Conservation (phyloP, 2,113 vertebrate species). For the Myiozetetes cayanensis region DNA sequence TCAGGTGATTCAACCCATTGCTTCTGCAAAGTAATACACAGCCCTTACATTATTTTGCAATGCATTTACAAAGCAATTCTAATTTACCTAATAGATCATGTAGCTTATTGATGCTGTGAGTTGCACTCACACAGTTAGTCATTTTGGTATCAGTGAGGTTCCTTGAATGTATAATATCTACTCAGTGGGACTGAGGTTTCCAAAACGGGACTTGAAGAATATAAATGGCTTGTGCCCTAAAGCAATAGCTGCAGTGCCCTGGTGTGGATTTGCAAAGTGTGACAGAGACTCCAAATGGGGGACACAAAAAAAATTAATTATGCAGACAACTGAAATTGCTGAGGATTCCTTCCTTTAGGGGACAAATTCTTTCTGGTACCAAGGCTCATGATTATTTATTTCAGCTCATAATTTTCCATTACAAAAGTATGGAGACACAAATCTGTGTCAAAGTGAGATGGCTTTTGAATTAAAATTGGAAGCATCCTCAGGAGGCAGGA, state of each 20-base stretch:
- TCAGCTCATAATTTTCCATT: slow-evolving; percentile 38
- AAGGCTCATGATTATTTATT: slow-evolving; percentile 55
- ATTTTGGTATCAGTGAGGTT: slow-evolving; percentile 53
- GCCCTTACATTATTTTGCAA: background rate
- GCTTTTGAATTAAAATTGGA: slow-evolving; percentile 26
- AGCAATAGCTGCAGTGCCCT: slow-evolving; percentile 16
- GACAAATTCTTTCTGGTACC: slow-evolving; percentile 20
- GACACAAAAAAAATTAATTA: slow-evolving; percentile 50
- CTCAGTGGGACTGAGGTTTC: slow-evolving; percentile 30
- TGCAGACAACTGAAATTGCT: slow-evolving; percentile 44
- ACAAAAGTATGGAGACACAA: slow-evolving; percentile 23
- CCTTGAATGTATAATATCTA: slow-evolving; percentile 27
- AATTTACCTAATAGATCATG: background rate
- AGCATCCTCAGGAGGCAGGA: background rate
- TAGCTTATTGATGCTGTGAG: background rate
- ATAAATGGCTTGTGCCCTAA: slow-evolving; percentile 30
- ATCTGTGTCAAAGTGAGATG: slow-evolving; percentile 33
- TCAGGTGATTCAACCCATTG: background rate
- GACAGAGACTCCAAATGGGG: slow-evolving; percentile 38
- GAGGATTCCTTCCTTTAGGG: slow-evolving; percentile 53
- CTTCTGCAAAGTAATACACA: background rate
- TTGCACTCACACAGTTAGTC: slow-evolving; percentile 12
- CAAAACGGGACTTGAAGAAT: background rate
- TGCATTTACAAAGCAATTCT: background rate
- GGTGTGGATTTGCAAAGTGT: slow-evolving; percentile 53